Conservation (phyloP, 2,113 vertebrate genomes). For the Ceratotherium simum region DNA sequence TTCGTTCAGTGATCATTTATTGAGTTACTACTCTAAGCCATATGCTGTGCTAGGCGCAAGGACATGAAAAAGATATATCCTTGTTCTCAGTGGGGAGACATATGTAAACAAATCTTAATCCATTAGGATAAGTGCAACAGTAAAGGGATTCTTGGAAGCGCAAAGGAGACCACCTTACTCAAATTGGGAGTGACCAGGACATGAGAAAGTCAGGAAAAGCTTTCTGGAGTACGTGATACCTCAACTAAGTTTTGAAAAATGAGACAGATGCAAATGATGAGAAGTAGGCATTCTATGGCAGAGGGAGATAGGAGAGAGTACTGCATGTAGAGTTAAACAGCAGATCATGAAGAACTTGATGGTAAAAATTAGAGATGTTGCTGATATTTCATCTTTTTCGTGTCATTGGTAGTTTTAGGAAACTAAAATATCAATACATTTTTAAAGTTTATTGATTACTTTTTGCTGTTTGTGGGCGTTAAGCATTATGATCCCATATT, state of each 20-base stretch:
- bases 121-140: not conserved
- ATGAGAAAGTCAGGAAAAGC: not conserved
- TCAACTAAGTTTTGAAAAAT: not conserved
- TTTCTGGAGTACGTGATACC: not conserved
- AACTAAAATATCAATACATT: not conserved
- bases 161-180: not conserved
- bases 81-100: not conserved
- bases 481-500: not conserved
- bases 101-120: not conserved
- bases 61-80: not conserved
- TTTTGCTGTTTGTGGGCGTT: not conserved
- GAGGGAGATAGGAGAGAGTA: not conserved
- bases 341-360: not conserved
- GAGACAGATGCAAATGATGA: not conserved
- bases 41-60: not conserved
- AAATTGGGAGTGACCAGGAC: not conserved
- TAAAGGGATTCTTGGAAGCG: not conserved
- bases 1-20: constrained; percentile 30
- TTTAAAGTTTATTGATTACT: constrained; percentile 22
- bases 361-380: not conserved
- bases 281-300: not conserved
- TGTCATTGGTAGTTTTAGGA: not conserved
- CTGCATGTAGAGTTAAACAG: not conserved
- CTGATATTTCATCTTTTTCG: not conserved
- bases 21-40: not conserved